Base-by-base conservation (phyloP, 2,113 vertebrate species). In the Gobiocypris rarus region DNA sequence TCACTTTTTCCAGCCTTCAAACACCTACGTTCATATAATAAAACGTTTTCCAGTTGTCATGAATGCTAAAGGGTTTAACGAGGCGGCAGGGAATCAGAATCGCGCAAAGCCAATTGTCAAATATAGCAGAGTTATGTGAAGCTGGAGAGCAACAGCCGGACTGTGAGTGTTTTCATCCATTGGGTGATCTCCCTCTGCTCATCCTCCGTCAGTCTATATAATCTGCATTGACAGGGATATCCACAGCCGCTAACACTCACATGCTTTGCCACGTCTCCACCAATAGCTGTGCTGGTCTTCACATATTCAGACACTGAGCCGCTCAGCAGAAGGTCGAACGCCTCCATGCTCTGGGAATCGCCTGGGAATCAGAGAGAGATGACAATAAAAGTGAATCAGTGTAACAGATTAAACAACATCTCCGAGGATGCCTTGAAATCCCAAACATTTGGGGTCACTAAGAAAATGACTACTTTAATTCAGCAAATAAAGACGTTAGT, bases 211-310 rank as follows among this genome's bases (percentile, higher is more conserved):
- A 38, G 38, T 31, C 65, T 65, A 5, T 54, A 14, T 24, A 13
- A 50, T 65, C 63, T 31, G 15, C 34, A 76, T 13, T 26, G 38
- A 79, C 4, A 70, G 0, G 17, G 1, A 83, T 31, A 59, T 45
- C 22, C 11, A 14, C 59, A 67, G 4, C 0, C 4, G 5, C 7
- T 13, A 41, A 54, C 90, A 95, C 97, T 96, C 93, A 99, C 98
- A n/a, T 99, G 98, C 85, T 94, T 95, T 87, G 96, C 96, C 89
- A 99, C 97, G 0, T 97, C 97, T 0, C 94, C 95, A 83, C 97
- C 97, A 61, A 99, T 96, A 86, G 93, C 91, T 83, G 88, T 93
- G 91, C 98, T 99, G 90, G 94, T 90, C 89, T 92, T 95, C 86
- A 99, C 87, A 92, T 98, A 99, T 78, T 97, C 96, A 1, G 94